These are phyloP conservation scores for Pseudococcus viburni DNA, from an alignment of 2,888 invertebrate genomes.

Conservation along the genomic window DNA sequence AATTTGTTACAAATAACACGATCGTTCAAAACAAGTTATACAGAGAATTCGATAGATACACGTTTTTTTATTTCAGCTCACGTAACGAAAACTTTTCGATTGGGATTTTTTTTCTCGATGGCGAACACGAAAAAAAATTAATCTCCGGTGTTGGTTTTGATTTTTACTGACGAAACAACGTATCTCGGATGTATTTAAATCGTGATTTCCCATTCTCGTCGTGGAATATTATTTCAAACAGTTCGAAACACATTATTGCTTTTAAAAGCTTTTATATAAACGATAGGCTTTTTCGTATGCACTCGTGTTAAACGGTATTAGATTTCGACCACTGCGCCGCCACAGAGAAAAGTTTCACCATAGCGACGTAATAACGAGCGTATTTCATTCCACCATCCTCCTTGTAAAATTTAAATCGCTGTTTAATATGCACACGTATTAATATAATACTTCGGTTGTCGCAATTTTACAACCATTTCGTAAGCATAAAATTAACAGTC, in stretches of 20 bases:
- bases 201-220: constrained; percentile 4
- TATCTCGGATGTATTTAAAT: neutral
- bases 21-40: neutral
- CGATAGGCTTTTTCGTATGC: neutral
- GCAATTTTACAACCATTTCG: constrained; percentile 18
- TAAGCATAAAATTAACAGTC: constrained; percentile 8
- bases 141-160: neutral
- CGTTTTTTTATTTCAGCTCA: constrained; percentile 34
- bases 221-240: constrained; percentile 19
- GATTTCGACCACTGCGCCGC: neutral
- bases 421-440: constrained; percentile 31
- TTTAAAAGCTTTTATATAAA: constrained; percentile 36
- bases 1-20: constrained; percentile 47
- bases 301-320: constrained; percentile 17
- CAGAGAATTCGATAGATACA: neutral
- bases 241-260: constrained; percentile 51
- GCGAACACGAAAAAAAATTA: neutral
- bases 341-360: neutral
- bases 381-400: neutral
- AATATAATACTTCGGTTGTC: neutral
- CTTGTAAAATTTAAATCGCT: neutral
- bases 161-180: neutral
- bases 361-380: neutral
- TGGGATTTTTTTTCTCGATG: neutral
- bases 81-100: constrained; percentile 32